A percentile compares a stretch with the other conserved stretches of the same genome.
phyloP scores from a whole-genome alignment of 1,140 invertebrate species.

The Drosophila auraria region DNA sequence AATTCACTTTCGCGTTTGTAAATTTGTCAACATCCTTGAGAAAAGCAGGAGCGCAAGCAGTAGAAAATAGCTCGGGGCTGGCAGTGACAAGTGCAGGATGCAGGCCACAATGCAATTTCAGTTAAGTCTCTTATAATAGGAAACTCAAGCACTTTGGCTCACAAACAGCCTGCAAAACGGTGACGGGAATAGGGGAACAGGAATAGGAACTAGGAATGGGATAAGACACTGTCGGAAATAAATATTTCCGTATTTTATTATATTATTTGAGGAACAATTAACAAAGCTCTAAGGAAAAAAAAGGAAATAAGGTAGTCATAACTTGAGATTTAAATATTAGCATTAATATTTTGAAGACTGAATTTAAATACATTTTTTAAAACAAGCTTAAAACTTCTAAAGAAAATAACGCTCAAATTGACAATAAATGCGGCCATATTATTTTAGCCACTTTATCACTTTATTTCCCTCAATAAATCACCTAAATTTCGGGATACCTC shows the following conservation, averaged over 20 bases:
- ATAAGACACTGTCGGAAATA: constrained; percentile 12
- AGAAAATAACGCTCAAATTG: too few species aligned
- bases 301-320: too few species aligned
- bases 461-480: too few species aligned
- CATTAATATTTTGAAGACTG: too few species aligned
- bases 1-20: constrained; percentile 83
- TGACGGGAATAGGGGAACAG: constrained; percentile 13
- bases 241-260: too few species aligned
- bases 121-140: constrained; percentile 59
- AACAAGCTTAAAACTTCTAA: too few species aligned
- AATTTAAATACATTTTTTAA: too few species aligned
- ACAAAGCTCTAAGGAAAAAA: too few species aligned
- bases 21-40: constrained; percentile 84
- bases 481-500: too few species aligned
- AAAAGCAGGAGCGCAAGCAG: constrained; percentile 50
- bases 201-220: constrained; percentile 7
- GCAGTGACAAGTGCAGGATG: constrained; percentile 60
- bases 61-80: constrained; percentile 56
- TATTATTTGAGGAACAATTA: not conserved
- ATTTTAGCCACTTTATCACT: too few species aligned
- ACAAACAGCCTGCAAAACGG: constrained; percentile 36
- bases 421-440: too few species aligned
- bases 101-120: constrained; percentile 61
- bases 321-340: too few species aligned
- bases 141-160: constrained; percentile 54